Percentiles rank a stretch among this genome's conserved stretches.
These are phyloP conservation scores for Philonicus albiceps DNA, from an alignment of 2,888 invertebrate genomes.

Conservation along the genomic window DNA sequence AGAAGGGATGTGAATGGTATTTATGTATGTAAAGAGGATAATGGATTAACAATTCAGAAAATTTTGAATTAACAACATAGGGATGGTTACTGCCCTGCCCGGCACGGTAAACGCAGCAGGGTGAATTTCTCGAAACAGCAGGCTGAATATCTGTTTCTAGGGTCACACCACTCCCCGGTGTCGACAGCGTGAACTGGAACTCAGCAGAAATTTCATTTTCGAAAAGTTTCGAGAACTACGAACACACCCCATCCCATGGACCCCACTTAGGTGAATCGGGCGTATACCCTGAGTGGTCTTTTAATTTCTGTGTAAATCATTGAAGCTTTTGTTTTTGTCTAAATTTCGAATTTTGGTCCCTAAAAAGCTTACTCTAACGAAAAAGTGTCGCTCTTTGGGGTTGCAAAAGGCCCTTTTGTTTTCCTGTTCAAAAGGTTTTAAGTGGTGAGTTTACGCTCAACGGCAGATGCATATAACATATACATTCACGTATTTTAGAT, in stretches of 20 bases:
- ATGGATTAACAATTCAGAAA: constrained; percentile 43
- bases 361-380: constrained; percentile 35
- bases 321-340: constrained; percentile 29
- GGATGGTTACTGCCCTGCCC: not conserved
- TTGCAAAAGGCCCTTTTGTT: constrained; percentile 34
- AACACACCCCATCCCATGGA: not conserved
- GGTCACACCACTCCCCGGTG: not conserved
- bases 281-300: constrained; percentile 19
- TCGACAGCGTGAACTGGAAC: not conserved
- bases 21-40: constrained; percentile 43
- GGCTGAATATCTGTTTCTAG: not conserved
- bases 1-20: constrained; percentile 17
- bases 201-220: constrained; percentile 13
- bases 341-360: constrained; percentile 30
- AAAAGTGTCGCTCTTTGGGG: constrained; percentile 28
- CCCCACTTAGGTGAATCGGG: not conserved
- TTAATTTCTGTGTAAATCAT: constrained; percentile 32
- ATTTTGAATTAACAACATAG: constrained; percentile 33
- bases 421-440: constrained; percentile 23
- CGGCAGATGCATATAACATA: constrained; percentile 2
- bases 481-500: not conserved
- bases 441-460: constrained; percentile 1
- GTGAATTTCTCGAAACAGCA: constrained; percentile 8
- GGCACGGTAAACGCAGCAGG: not conserved
- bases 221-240: not conserved